Base-by-base conservation (phyloP, 2,888 invertebrate genomes). In the Brenthis hecate region DNA sequence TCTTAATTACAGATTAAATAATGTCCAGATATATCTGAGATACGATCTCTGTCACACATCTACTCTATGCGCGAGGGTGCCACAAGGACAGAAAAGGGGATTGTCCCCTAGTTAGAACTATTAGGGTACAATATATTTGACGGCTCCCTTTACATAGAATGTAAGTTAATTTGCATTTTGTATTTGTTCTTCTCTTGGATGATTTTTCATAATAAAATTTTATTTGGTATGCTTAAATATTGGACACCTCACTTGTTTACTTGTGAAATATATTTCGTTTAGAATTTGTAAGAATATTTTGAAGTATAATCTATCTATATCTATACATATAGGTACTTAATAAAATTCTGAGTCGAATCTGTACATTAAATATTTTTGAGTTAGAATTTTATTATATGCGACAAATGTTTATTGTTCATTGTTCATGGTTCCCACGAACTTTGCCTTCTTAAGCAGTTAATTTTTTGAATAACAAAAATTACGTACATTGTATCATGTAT, bases 91-190 rank as follows among this genome's bases (percentile, higher is more conserved):
- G 71, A 69, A 76, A 77, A 80, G 82, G 85, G 85, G 87, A 82
- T 78, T 80, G 80, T 77, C 81, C 84, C 82, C 76, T 74, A 75
- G 76, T 76, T 76, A 72, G 80, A 80, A 80, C 87, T 84, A 87
- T 89, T 89, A 88, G 80, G 81, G 85, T 75, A 88, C 87, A 87
- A 86, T 84, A 77, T 81, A 78, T 80, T 82, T 82, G 84, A 83
- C 82, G 81, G 84, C 81, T 79, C 83, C 84, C 80, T 78, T 76
- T 81, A 83, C 70, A 72, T 63, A 70, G 66, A 64, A 72, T 80
- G 81, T 83, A 82, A 85, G 86, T 86, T 86, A 83, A 90, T 90
- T 91, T 90, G 87, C 89, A 89, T 89, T 86, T 85, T 82, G 79
- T 82, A 74, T 76, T 74, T 73, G 75, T 72, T 73, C 78, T 74